Evolutionary conservation across 2,113 vertebrate genomes (phyloP).

Genomic region (Ramphastos sulfuratus): DNA sequence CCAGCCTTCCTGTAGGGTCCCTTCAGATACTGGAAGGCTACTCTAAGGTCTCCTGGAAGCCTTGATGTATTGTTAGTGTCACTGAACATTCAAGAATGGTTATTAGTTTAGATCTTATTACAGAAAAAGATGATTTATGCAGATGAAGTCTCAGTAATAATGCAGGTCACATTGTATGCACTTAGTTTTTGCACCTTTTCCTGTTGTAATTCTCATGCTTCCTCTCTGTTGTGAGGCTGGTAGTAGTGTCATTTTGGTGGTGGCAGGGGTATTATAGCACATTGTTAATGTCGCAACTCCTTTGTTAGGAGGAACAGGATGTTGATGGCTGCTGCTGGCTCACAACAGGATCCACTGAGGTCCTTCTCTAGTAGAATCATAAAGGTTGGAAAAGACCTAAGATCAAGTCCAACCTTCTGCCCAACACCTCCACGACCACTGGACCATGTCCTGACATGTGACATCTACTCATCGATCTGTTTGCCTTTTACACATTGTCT

Average conservation of each 20-base stretch:
- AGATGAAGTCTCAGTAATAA: not conserved
- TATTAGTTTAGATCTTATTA: not conserved
- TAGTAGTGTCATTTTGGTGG: not conserved
- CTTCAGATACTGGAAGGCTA: no score
- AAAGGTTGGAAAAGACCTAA: no score
- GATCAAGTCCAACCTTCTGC: no score
- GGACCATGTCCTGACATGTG: no score
- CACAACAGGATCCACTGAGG: not conserved
- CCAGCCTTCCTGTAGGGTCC: no score
- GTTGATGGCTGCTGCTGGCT: not conserved
- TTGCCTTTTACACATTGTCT: not conserved
- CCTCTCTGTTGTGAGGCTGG: not conserved
- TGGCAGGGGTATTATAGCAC: not conserved
- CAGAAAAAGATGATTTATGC: not conserved
- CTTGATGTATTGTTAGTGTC: not conserved
- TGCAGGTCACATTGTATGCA: not conserved
- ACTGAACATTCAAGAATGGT: not conserved
- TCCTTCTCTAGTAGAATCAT: not conserved
- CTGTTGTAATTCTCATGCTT: not conserved
- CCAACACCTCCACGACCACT: no score
- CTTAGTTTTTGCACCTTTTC: not conserved
- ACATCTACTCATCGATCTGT: not conserved
- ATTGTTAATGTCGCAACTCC: not conserved
- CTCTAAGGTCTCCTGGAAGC: no score
- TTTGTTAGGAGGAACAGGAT: not conserved